phyloP scores from a whole-genome alignment of 1,140 invertebrate genomes.

The Tetramorium parvispinum region DNA sequence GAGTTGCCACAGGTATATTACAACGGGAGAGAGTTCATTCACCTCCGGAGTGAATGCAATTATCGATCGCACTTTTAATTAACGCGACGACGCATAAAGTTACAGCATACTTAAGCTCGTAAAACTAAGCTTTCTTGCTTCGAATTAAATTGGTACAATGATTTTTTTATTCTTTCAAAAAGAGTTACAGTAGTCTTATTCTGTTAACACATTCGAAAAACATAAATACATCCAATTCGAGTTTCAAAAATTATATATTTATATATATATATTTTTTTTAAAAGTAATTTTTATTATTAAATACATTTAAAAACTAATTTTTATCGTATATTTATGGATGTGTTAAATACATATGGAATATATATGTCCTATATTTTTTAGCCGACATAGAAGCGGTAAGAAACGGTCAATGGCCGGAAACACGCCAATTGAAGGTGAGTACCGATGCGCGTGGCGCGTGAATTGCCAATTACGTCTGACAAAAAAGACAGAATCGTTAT shows the following conservation, averaged over 20 bases:
- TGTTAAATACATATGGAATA: conserved; percentile 6
- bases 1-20: conserved; percentile 79
- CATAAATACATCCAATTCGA: not conserved
- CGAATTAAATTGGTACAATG: not conserved
- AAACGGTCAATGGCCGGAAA: conserved; percentile 79
- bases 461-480: conserved; percentile 2
- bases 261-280: no score
- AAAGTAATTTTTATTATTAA: no score
- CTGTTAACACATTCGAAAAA: not conserved
- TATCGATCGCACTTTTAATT: conserved; percentile 41
- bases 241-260: not conserved
- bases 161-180: no score
- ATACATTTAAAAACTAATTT: no score
- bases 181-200: no score
- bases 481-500: not conserved
- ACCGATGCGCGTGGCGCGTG: not conserved
- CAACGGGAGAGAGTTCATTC: conserved; percentile 27
- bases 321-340: no score
- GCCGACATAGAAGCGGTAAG: conserved; percentile 82
- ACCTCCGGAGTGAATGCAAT: not conserved
- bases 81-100: not conserved
- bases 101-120: not conserved
- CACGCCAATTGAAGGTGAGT: conserved; percentile 78
- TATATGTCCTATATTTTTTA: conserved; percentile 50
- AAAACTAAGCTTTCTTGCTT: not conserved